Evolutionary conservation across 2,797 vertebrate species (phyloP).

Genomic region (Sphaeramia orbicularis): DNA sequence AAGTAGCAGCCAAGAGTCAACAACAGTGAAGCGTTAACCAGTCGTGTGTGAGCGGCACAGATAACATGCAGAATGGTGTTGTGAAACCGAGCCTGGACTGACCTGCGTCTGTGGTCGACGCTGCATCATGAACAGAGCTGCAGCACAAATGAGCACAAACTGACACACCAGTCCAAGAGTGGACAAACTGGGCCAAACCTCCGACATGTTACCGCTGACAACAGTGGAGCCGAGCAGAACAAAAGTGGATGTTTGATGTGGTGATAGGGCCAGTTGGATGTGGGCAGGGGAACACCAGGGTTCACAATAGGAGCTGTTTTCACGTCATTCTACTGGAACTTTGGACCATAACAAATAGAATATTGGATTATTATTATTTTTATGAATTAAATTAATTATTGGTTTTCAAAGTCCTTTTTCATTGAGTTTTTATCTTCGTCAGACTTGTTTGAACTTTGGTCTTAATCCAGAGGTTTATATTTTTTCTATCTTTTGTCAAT

Average conservation of each 20-base stretch:
- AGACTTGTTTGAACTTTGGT: too few relatives aligned
- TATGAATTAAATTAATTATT: too few relatives aligned
- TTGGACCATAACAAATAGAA: too few relatives aligned
- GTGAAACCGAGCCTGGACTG: background rate
- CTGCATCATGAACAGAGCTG: background rate
- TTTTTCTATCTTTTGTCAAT: too few relatives aligned
- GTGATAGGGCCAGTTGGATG: background rate
- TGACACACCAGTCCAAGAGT: background rate
- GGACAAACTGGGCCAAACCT: background rate
- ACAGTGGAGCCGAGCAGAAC: background rate
- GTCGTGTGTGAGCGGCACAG: too few relatives aligned
- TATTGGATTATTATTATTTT: too few relatives aligned
- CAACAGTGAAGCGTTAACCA: too few relatives aligned
- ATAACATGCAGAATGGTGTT: background rate
- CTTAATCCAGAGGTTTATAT: too few relatives aligned
- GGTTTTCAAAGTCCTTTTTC: too few relatives aligned
- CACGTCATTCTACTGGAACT: constrained; percentile 14
- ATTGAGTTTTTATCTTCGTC: too few relatives aligned
- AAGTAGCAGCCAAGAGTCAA: too few relatives aligned
- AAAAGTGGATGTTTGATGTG: background rate
- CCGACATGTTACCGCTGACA: background rate
- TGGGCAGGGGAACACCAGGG: background rate
- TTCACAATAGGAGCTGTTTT: background rate
- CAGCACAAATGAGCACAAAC: background rate
- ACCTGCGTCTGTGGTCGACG: background rate